phyloP scores from a whole-genome alignment of 2,797 vertebrate species.

The Epinephelus awoara region DNA sequence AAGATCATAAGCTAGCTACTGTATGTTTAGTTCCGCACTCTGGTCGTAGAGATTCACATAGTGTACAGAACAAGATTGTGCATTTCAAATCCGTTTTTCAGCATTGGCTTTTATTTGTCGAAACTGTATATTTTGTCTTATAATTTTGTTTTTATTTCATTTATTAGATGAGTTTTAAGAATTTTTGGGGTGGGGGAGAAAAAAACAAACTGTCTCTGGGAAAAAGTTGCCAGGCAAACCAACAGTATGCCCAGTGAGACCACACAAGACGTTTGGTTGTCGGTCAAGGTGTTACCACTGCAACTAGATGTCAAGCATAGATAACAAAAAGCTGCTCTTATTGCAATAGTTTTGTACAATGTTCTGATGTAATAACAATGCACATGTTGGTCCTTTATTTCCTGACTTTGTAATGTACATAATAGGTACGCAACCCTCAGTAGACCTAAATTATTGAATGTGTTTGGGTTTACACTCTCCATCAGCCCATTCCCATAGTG shows the following conservation, averaged over 20 bases:
- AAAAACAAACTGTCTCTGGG: slow-evolving; percentile 43
- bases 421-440: slow-evolving; percentile 64
- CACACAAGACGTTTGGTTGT: slow-evolving; percentile 62
- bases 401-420: slow-evolving; percentile 83
- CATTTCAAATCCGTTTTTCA: slow-evolving; percentile 59
- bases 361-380: slow-evolving; percentile 79
- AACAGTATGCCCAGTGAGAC: slow-evolving; percentile 53
- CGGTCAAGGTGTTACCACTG: slow-evolving; percentile 73
- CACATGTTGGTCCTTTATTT: slow-evolving; percentile 77
- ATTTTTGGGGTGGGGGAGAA: not conserved
- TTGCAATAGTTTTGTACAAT: slow-evolving; percentile 86
- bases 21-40: slow-evolving; percentile 62
- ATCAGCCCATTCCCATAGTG: slow-evolving; percentile 75
- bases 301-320: slow-evolving; percentile 81
- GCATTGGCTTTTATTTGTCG: slow-evolving; percentile 46
- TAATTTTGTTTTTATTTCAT: slow-evolving; percentile 62
- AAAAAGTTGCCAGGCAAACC: slow-evolving; percentile 50
- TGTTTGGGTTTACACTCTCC: slow-evolving; percentile 76
- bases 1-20: slow-evolving; percentile 84
- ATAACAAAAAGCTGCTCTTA: slow-evolving; percentile 84
- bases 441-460: slow-evolving; percentile 85
- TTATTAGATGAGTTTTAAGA: slow-evolving; percentile 42
- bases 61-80: slow-evolving; percentile 69
- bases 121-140: slow-evolving; percentile 68
- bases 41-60: slow-evolving; percentile 60